Percentiles rank a stretch among this genome's conserved stretches.
Conservation (phyloP, 2,888 invertebrate species). For the Drosophila atripex region DNA sequence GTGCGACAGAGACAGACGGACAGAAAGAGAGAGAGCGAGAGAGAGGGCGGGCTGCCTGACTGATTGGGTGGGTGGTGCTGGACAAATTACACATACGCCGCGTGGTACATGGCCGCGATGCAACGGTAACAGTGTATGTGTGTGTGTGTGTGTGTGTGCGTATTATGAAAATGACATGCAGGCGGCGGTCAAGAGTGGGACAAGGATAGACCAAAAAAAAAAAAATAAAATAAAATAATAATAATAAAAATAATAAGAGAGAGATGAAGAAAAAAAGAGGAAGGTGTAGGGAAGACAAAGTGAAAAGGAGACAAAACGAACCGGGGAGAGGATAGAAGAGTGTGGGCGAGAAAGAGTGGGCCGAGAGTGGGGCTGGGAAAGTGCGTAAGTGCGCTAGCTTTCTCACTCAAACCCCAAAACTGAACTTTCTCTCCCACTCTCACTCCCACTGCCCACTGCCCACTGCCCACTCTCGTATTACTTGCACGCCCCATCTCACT, state of each 20-base stretch:
- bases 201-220: background rate
- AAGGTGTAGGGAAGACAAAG: background rate
- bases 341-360: background rate
- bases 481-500: background rate
- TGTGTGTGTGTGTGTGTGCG: conserved; percentile 24
- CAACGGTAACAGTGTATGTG: conserved; percentile 19
- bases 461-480: background rate
- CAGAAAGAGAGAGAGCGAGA: conserved; percentile 15
- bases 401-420: background rate
- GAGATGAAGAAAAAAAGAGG: background rate
- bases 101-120: conserved; percentile 35
- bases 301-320: background rate
- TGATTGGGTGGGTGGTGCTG: conserved; percentile 27
- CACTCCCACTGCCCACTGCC: too few relatives aligned
- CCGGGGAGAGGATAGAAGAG: background rate
- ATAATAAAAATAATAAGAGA: too few relatives aligned
- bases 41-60: background rate
- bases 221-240: too few relatives aligned
- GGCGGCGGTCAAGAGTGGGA: conserved; percentile 2
- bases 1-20: conserved; percentile 17
- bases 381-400: conserved; percentile 45
- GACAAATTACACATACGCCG: conserved; percentile 64
- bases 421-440: background rate
- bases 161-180: conserved; percentile 54
- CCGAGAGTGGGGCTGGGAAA: conserved; percentile 1